Conservation (phyloP, 2,113 vertebrate species). For the Lutjanus erythropterus region DNA sequence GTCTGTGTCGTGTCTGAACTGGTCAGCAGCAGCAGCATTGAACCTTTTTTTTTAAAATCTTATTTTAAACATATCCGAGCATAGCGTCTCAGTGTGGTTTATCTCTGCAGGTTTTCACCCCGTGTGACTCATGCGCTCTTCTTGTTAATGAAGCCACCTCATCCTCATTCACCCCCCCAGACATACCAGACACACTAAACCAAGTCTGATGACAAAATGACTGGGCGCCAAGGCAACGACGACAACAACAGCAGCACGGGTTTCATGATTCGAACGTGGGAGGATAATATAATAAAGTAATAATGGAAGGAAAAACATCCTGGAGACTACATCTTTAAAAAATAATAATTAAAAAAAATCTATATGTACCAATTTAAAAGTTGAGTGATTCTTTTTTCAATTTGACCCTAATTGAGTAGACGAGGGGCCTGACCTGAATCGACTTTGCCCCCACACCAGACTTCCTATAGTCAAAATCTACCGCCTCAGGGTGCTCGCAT, state of each 20-base stretch:
- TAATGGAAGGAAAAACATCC: conserved; percentile 15
- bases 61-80: background rate
- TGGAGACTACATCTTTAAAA: background rate
- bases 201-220: conserved; percentile 56
- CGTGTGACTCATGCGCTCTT: conserved; percentile 63
- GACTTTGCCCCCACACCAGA: conserved; percentile 42
- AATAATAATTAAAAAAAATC: background rate
- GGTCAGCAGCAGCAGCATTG: no score
- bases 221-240: conserved; percentile 33
- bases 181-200: conserved; percentile 66
- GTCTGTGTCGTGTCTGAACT: background rate
- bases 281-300: conserved; percentile 41
- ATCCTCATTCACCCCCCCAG: conserved; percentile 40
- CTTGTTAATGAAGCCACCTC: conserved; percentile 63
- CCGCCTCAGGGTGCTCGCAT: conserved; percentile 32
- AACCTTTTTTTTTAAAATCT: no score
- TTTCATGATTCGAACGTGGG: conserved; percentile 27
- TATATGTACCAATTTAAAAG: conserved; percentile 29
- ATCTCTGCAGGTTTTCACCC: conserved; percentile 49
- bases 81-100: background rate
- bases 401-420: conserved; percentile 68
- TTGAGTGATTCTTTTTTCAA: background rate
- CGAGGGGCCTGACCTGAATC: conserved; percentile 66
- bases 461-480: conserved; percentile 56
- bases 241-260: conserved; percentile 11